A percentile compares a stretch with the other conserved stretches of the same genome.
Conservation (phyloP, 1,140 invertebrate genomes). For the Drosophila saltans region DNA sequence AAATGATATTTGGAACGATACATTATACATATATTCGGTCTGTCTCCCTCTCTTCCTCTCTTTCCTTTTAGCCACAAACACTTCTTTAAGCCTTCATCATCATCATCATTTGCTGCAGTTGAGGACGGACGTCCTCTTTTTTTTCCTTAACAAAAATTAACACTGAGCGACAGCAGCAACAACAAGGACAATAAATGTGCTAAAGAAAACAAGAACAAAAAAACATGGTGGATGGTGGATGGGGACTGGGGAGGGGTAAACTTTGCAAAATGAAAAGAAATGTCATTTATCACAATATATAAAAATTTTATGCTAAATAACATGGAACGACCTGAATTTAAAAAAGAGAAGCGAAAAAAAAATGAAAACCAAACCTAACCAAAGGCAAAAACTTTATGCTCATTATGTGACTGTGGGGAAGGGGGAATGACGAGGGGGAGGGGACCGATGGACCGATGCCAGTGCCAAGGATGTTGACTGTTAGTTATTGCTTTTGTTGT, state of each 20-base stretch:
- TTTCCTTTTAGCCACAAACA: background rate
- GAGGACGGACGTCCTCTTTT: slow-evolving; percentile 1
- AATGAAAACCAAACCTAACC: background rate
- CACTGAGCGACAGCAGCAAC: slow-evolving; percentile 4
- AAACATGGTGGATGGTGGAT: background rate
- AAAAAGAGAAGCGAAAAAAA: background rate
- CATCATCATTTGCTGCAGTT: slow-evolving; percentile 4
- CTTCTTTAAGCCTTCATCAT: background rate
- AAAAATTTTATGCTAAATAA: slow-evolving; percentile 61
- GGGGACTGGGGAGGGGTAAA: background rate
- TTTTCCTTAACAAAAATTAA: slow-evolving; percentile 9
- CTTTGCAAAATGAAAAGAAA: slow-evolving; percentile 36
- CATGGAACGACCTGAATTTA: slow-evolving; percentile 56
- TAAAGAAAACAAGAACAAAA: slow-evolving; percentile 9
- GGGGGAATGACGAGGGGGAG: background rate
- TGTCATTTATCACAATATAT: slow-evolving; percentile 54
- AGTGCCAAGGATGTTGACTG: slow-evolving; percentile 10
- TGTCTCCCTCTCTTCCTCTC: no score
- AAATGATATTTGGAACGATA: no score
- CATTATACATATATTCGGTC: no score
- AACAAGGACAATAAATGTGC: slow-evolving; percentile 14
- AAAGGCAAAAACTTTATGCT: slow-evolving; percentile 4
- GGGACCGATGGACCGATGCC: background rate
- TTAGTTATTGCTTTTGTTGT: slow-evolving; percentile 13
- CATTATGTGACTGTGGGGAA: background rate